Evolutionary conservation across 2,888 invertebrate species (phyloP).

Genomic region (Dryocosmus kuriphilus): DNA sequence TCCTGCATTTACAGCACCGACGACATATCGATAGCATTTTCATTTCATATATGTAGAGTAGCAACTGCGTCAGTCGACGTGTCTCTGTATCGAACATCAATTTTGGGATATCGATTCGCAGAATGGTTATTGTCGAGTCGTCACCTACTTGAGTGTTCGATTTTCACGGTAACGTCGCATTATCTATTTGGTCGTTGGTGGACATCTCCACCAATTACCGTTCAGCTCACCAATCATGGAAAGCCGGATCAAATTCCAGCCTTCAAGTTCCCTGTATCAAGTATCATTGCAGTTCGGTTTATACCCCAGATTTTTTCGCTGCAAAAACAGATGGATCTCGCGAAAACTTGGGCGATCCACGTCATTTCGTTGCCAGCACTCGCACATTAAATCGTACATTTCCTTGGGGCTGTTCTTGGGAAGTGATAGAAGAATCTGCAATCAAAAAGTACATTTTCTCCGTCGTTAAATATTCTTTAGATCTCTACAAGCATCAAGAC

Average conservation of each 20-base stretch:
- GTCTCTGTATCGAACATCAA: slow-evolving; percentile 55
- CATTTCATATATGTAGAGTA: too few species aligned
- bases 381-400: slow-evolving; percentile 91
- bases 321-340: slow-evolving; percentile 91
- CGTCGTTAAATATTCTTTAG: background rate
- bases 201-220: slow-evolving; percentile 74
- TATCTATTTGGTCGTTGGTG: slow-evolving; percentile 65
- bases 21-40: slow-evolving; percentile 34
- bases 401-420: slow-evolving; percentile 90
- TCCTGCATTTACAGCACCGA: slow-evolving; percentile 31
- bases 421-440: slow-evolving; percentile 80
- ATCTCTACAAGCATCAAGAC: background rate
- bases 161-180: slow-evolving; percentile 49
- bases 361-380: slow-evolving; percentile 91
- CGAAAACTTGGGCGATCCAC: slow-evolving; percentile 88
- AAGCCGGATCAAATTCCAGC: slow-evolving; percentile 75
- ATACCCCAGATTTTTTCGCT: slow-evolving; percentile 85
- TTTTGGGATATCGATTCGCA: slow-evolving; percentile 54
- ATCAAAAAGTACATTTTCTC: slow-evolving; percentile 34
- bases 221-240: slow-evolving; percentile 76
- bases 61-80: slow-evolving; percentile 19
- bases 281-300: slow-evolving; percentile 72
- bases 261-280: slow-evolving; percentile 75
- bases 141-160: slow-evolving; percentile 55
- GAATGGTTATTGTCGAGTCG: slow-evolving; percentile 64